A percentile compares a stretch with the other conserved stretches of the same genome.
These are phyloP conservation scores for Neolamprologus kungweensis DNA, from an alignment of 2,113 vertebrate genomes.

Conservation along the genomic window DNA sequence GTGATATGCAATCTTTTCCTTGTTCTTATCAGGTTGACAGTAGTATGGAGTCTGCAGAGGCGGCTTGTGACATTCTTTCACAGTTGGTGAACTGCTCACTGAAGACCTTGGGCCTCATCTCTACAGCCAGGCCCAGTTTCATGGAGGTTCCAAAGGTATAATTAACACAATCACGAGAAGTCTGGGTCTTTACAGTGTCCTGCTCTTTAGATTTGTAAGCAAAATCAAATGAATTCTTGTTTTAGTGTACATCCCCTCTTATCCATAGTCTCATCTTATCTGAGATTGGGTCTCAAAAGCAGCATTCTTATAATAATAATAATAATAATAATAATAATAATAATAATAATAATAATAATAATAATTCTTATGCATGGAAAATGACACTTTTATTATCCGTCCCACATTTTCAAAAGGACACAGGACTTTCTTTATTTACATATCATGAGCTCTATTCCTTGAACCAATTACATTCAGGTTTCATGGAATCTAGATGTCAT, in stretches of 20 bases:
- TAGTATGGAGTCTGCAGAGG: slow-evolving; percentile 93
- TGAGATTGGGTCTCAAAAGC: neutral
- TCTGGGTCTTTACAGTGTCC: neutral
- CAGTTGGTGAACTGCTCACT: slow-evolving; percentile 93
- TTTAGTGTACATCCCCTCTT: neutral
- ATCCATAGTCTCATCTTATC: neutral
- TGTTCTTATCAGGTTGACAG: slow-evolving; percentile 86
- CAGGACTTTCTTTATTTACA: neutral
- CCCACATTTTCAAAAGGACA: neutral
- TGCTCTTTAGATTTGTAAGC: neutral
- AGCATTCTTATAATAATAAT: neutral
- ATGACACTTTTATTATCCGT: neutral
- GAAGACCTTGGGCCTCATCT: slow-evolving; percentile 93
- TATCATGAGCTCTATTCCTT: neutral
- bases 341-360: neutral
- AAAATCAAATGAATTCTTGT: neutral
- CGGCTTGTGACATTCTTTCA: slow-evolving; percentile 91
- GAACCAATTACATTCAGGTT: neutral
- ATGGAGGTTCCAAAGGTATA: slow-evolving; percentile 97
- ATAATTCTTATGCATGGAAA: neutral
- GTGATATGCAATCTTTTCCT: neutral
- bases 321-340: neutral
- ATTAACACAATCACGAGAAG: neutral
- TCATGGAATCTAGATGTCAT: neutral
- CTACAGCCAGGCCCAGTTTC: slow-evolving; percentile 95